Percentiles rank a stretch among this genome's conserved stretches.
These are phyloP conservation scores for Scyliorhinus canicula DNA, from an alignment of 2,797 vertebrate genomes.

Conservation along the genomic window DNA sequence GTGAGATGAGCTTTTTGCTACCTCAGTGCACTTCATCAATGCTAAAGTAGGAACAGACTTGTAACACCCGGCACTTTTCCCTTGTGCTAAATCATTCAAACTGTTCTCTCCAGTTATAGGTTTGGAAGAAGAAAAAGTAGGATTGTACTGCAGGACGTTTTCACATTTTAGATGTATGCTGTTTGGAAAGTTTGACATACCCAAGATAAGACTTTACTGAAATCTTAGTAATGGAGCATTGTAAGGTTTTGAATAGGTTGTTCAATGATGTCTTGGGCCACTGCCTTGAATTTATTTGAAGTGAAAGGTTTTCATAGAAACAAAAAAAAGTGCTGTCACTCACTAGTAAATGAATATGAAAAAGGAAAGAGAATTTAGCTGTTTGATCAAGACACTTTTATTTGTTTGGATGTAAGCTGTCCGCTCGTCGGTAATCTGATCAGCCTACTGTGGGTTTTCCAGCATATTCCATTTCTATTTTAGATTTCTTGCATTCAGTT, in stretches of 20 bases:
- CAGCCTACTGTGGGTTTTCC: neutral
- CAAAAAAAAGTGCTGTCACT: neutral
- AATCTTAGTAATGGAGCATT: neutral
- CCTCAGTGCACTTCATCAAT: neutral
- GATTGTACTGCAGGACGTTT: neutral
- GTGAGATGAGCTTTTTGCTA: neutral
- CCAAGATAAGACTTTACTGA: neutral
- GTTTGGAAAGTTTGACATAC: neutral
- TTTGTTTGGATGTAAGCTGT: neutral
- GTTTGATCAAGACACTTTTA: neutral
- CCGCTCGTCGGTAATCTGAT: neutral
- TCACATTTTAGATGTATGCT: neutral
- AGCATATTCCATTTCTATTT: neutral
- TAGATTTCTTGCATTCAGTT: neutral
- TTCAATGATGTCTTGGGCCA: neutral
- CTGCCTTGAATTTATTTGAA: conserved; percentile 4
- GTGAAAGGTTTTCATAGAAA: neutral
- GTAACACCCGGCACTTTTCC: neutral
- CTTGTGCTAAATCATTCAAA: neutral
- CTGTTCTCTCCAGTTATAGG: neutral
- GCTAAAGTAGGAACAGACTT: neutral
- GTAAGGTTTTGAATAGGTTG: neutral
- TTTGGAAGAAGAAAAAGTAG: neutral
- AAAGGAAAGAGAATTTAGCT: neutral
- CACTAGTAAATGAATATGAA: neutral